Base-by-base conservation (phyloP, 2,888 invertebrate genomes). In the Campoletis raptor region DNA sequence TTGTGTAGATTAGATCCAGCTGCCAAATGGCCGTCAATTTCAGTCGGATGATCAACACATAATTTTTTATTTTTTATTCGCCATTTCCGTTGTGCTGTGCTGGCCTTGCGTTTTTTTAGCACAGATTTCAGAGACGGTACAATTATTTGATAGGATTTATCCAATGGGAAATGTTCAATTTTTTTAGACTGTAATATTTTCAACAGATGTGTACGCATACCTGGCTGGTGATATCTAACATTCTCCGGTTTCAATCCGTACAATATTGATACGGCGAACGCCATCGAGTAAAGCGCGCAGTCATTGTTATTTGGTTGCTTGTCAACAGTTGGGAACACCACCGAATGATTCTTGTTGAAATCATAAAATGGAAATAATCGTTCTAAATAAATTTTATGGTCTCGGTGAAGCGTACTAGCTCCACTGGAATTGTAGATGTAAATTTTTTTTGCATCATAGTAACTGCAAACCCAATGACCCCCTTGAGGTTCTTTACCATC, bases 391-490 rank as follows among this genome's bases (percentile, higher is more conserved):
- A 61, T 48, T 30, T 54, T n/a, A 52, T 87, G 86, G 57, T 87
- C 67, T 3, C 57, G 12, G 70, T 81, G 67, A 12, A 88, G 42
- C 15, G 5, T 45, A 5, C 76, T 67, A 12, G n/a, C 9, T 24
- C 77, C 66, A 0, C 77, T 24, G 7, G 88, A 87, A 64, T 88
- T 85, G 57, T 85, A 88, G 36, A 88, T 81, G 64, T 70, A 83
- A 5, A 87, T 72, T 61, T 76, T 52, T 21, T 78, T 74, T 0
- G 69, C 57, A 54, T 88, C 85, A 73, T 83, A 85, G 79, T 67
- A 85, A 24, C 78, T 79, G 48, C 86, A 86, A 30, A 88, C 76
- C 84, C 87, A 85, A 48, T 87, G 85, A n/a, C 78, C 78, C 18
- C 72, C 72, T 48, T 42, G 42, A 10, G 21, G 24, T 42, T 57